Evolutionary conservation across 2,888 invertebrate genomes (phyloP).

Genomic region (Tenthredo scrophulariae): DNA sequence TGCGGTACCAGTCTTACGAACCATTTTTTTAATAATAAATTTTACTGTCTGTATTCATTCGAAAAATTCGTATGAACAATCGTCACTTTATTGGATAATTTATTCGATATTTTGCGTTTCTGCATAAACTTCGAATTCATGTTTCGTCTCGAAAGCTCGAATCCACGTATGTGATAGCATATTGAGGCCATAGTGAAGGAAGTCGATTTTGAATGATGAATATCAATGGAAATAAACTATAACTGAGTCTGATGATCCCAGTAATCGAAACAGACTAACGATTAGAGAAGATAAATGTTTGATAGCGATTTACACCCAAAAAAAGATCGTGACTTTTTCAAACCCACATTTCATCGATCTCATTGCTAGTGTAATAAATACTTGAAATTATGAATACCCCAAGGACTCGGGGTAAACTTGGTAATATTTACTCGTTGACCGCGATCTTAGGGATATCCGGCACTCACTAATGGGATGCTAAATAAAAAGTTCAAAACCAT

Average conservation of each 20-base stretch:
- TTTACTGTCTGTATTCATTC: too few species aligned
- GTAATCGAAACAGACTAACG: too few species aligned
- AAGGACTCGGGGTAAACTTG: not conserved
- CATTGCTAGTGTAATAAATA: not conserved
- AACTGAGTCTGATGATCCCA: too few species aligned
- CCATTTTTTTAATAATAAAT: not conserved
- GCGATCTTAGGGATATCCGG: not conserved
- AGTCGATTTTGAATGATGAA: not conserved
- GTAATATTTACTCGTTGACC: not conserved
- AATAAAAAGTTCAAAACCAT: constrained; percentile 12
- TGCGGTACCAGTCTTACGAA: not conserved
- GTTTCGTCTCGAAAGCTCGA: not conserved
- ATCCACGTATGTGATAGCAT: not conserved
- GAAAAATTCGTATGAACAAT: too few species aligned
- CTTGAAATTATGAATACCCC: not conserved
- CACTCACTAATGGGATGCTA: not conserved
- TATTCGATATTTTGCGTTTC: too few species aligned
- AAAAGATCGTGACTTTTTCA: not conserved
- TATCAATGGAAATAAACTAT: not conserved
- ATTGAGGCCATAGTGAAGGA: not conserved
- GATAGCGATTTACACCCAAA: not conserved
- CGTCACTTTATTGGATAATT: too few species aligned
- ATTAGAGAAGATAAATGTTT: too few species aligned
- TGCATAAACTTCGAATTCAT: not conserved
- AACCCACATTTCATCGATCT: not conserved